Conservation (phyloP, 2,113 vertebrate species). For the Gobio gobio region DNA sequence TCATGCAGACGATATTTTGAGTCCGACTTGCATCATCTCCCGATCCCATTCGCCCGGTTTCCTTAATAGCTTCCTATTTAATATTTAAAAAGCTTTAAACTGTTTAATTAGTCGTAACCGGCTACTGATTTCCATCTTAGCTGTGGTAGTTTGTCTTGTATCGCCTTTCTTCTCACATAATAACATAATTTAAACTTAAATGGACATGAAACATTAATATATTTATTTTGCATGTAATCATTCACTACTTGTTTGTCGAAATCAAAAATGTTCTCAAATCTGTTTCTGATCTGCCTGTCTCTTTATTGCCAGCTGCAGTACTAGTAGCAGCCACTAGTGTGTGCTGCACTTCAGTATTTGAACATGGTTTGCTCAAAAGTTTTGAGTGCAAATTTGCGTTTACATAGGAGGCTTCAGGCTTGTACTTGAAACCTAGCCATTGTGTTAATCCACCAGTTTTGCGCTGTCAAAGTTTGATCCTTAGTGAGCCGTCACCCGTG, state of each 20-base stretch:
- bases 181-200: background rate
- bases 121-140: background rate
- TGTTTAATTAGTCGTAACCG: background rate
- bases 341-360: background rate
- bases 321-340: slow-evolving; percentile 12
- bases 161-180: background rate
- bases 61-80: too few relatives aligned
- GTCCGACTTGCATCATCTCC: background rate
- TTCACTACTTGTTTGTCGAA: background rate
- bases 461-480: slow-evolving; percentile 13
- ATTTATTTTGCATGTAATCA: background rate
- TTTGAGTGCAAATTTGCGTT: background rate
- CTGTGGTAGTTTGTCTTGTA: background rate
- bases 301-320: background rate
- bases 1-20: background rate
- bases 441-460: slow-evolving; percentile 1
- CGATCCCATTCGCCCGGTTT: background rate
- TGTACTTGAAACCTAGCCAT: slow-evolving; percentile 7
- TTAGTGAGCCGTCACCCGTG: background rate
- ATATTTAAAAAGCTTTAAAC: too few relatives aligned
- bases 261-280: background rate
- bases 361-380: slow-evolving; percentile 4
- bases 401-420: background rate
- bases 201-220: background rate
- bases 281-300: background rate